Evolutionary conservation across 2,113 vertebrate species (phyloP).

Genomic region (Loxodonta africana): DNA sequence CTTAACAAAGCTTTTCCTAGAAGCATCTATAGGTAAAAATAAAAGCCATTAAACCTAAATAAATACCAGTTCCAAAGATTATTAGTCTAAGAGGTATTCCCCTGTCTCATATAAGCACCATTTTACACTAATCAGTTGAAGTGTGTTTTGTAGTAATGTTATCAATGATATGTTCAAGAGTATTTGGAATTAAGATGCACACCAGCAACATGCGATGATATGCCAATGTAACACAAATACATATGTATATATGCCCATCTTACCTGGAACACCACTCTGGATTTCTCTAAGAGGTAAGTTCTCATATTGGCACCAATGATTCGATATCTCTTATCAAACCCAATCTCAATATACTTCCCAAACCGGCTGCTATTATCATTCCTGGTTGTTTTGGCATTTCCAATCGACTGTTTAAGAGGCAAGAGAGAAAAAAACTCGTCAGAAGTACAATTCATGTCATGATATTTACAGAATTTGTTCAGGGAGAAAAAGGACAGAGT

Average conservation of each 20-base stretch:
- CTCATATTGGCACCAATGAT: constrained; percentile 99
- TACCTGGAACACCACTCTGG: constrained; percentile 99
- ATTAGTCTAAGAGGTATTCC: not conserved
- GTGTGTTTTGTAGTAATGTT: not conserved
- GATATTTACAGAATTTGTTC: constrained; percentile 37
- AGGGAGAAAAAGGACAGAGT: not conserved
- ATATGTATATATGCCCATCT: constrained; percentile 46
- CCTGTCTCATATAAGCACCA: not conserved
- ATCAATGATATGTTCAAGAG: not conserved
- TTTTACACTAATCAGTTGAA: constrained; percentile 16
- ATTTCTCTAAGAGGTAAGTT: constrained; percentile 99
- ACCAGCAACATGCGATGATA: not conserved
- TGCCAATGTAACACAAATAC: not conserved
- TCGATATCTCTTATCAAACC: constrained; percentile 95
- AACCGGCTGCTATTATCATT: constrained; percentile 99
- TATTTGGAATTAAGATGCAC: constrained; percentile 22
- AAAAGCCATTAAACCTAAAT: constrained; percentile 34
- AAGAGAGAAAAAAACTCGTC: constrained; percentile 49
- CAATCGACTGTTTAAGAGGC: constrained; percentile 92
- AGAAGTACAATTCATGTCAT: not conserved
- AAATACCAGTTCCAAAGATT: not conserved
- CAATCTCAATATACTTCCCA: constrained; percentile 99
- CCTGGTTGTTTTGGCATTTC: constrained; percentile 98
- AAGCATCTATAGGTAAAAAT: constrained; percentile 10
- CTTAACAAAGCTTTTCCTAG: constrained; percentile 26